Base-by-base conservation (phyloP, 2,797 vertebrate species). In the Eulemur rubriventer region DNA sequence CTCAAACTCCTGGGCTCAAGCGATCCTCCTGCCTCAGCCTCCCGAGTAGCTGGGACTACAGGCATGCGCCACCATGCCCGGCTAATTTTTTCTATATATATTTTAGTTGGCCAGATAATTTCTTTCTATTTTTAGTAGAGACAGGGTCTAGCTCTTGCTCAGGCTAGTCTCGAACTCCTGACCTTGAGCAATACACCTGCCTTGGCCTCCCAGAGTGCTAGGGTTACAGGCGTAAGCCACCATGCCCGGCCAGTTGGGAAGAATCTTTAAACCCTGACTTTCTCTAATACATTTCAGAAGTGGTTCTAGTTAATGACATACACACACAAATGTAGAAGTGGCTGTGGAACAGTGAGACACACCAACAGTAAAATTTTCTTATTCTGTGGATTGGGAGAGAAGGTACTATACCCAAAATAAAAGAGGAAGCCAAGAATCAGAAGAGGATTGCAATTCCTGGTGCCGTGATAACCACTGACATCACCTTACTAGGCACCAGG, bases 251-350 rank as follows among this genome's bases (percentile, higher is more conserved):
- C 41, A 43, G 41, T 80, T 88, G 65, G 33, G 69, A 90, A 82
- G 8, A 90, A 89, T 78, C n/a, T 86, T 89, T 88, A 79, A 95
- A 67, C 38, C 26, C 30, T 43, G 79, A 80, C 18, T 95, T 73
- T 81, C 61, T 70, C 89, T 95, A 82, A 76, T 46, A 93, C 24
- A 73, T 59, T 93, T 88, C 35, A 91, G 61, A 95, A 93, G n/a
- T n/a, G 18, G 22, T 78, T 93, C 75, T 28, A 90, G 52, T 63
- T 88, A 85, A 46, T n/a, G 35, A 59, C 46, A 82, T 43, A 61
- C 30, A 75, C 3, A 75, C 5, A 92, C 16, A 89, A 30, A 88
- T 48, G 48, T 24, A 50, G 24, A 52, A 59, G 38, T 50, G 48
- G n/a, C 30, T 78, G 33, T 70, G 35, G 38, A 87, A 87, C 2